Conservation (phyloP, 2,797 vertebrate genomes). For the Rhinella marina region DNA sequence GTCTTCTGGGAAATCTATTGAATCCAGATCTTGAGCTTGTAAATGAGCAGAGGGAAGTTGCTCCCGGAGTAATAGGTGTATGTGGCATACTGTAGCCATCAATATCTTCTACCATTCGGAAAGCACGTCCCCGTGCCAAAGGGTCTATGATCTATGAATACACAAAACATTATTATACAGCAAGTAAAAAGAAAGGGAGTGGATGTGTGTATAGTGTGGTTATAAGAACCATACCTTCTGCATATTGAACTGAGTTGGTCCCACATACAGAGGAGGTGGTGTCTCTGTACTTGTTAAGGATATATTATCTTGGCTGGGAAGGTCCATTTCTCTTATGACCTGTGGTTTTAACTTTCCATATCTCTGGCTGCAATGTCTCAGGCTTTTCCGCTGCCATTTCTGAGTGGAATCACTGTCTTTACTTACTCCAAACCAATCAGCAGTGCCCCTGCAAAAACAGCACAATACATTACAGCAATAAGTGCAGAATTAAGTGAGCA, state of each 20-base stretch:
- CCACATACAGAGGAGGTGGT: slow-evolving; percentile 92
- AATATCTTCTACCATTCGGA: slow-evolving; percentile 86
- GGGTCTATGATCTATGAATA: slow-evolving; percentile 89
- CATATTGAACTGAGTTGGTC: slow-evolving; percentile 92
- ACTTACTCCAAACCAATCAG: slow-evolving; percentile 97
- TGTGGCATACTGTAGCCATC: slow-evolving; percentile 84
- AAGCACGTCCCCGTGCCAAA: slow-evolving; percentile 89
- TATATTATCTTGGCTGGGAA: slow-evolving; percentile 97
- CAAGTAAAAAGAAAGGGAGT: neutral
- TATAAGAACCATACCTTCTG: slow-evolving; percentile 82
- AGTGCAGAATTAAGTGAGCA: neutral
- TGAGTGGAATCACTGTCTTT: slow-evolving; percentile 94
- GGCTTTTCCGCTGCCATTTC: slow-evolving; percentile 97
- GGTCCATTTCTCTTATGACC: slow-evolving; percentile 94
- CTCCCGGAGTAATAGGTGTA: slow-evolving; percentile 85
- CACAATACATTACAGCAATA: neutral
- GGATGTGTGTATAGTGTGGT: neutral
- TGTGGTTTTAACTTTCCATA: slow-evolving; percentile 96
- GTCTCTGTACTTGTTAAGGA: slow-evolving; percentile 97
- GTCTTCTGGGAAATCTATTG: slow-evolving; percentile 83
- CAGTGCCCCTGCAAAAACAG: slow-evolving; percentile 86
- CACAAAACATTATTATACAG: neutral
- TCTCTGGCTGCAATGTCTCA: slow-evolving; percentile 95
- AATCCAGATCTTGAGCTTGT: slow-evolving; percentile 95
- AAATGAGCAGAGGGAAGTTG: slow-evolving; percentile 93